Evolutionary conservation across 2,113 vertebrate species (phyloP).

Genomic region (Petrocephalus microphthalmus): DNA sequence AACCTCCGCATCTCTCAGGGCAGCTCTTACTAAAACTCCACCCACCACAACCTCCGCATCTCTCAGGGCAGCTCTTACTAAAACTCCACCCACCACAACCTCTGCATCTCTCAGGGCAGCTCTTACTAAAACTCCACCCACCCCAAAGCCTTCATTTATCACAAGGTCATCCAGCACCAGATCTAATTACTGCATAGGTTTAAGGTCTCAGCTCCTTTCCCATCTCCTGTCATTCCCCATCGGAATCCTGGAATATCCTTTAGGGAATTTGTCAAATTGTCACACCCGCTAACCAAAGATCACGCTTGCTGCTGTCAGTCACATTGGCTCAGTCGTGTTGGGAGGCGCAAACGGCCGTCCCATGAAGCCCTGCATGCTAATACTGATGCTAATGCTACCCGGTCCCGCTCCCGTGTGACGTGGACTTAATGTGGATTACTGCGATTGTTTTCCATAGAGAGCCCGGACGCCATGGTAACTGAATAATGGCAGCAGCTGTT

Average conservation of each 20-base stretch:
- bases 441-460: conserved; percentile 11
- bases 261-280: not conserved
- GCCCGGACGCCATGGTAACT: not conserved
- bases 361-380: not conserved
- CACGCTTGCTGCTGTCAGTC: not conserved
- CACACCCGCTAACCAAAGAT: not conserved
- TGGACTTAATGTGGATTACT: conserved; percentile 10
- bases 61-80: not conserved
- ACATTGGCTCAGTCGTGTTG: not conserved
- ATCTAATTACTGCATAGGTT: not conserved
- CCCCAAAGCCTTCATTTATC: not conserved
- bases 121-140: not conserved
- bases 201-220: not conserved
- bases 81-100: not conserved
- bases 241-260: not conserved
- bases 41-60: not conserved
- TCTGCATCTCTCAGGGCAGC: not conserved
- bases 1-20: too few species aligned
- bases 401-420: not conserved
- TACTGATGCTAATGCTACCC: not conserved
- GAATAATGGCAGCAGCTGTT: conserved; percentile 5
- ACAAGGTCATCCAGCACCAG: not conserved
- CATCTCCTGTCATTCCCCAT: not conserved
- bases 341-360: not conserved
- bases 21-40: not conserved